These are phyloP conservation scores for Physocephala rufipes DNA, from an alignment of 2,888 invertebrate genomes.

Conservation along the genomic window DNA sequence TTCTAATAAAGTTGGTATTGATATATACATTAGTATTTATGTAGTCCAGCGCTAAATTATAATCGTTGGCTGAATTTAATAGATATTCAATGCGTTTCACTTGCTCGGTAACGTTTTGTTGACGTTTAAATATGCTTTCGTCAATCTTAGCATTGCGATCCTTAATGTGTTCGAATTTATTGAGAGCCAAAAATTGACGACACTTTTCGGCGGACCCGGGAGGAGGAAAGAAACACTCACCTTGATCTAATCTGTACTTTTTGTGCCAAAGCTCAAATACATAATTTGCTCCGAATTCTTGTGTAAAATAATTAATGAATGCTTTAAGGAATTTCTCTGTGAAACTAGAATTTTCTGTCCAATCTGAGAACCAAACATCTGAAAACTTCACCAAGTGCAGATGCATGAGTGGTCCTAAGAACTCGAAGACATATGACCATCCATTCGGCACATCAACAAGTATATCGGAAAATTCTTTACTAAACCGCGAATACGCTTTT, in stretches of 20 bases:
- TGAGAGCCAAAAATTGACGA: conserved; percentile 51
- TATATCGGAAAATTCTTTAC: conserved; percentile 54
- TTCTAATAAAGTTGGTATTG: conserved; percentile 56
- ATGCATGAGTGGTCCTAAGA: conserved; percentile 59
- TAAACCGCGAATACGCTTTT: conserved; percentile 53
- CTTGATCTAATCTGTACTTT: conserved; percentile 55
- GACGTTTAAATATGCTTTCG: neutral
- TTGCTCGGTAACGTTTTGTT: conserved; percentile 47
- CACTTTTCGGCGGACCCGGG: conserved; percentile 44
- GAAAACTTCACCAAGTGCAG: conserved; percentile 51
- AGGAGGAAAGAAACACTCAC: conserved; percentile 53
- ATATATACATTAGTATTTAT: conserved; percentile 62
- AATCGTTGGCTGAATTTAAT: conserved; percentile 49
- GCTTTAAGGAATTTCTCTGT: conserved; percentile 56
- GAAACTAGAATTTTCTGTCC: conserved; percentile 48
- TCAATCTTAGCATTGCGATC: conserved; percentile 46
- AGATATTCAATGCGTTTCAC: conserved; percentile 57
- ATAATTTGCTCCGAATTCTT: conserved; percentile 59
- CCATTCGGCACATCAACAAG: conserved; percentile 59
- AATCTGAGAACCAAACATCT: conserved; percentile 56
- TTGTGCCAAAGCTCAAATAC: conserved; percentile 57
- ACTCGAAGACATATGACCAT: conserved; percentile 59
- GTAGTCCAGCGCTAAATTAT: conserved; percentile 61
- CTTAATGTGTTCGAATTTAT: conserved; percentile 55
- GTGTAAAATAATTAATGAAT: conserved; percentile 57